Evolutionary conservation across 2,797 vertebrate species (phyloP).

Genomic region (Scarus forsteni): DNA sequence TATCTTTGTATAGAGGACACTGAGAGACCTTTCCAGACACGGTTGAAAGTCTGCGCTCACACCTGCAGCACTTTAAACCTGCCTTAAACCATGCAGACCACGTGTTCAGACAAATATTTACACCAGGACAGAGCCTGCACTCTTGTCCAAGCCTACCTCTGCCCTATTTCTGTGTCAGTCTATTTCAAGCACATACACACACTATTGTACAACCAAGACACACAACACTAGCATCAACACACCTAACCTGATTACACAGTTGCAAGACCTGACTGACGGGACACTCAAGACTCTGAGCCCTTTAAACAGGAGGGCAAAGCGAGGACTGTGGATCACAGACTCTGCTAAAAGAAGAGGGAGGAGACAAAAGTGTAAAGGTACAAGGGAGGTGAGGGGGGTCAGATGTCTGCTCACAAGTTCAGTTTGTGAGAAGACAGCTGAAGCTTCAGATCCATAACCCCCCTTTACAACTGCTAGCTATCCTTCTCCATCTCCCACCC

Average conservation of each 20-base stretch:
- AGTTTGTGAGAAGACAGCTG: constrained; percentile 83
- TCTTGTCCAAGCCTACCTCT: constrained; percentile 25
- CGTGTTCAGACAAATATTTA: constrained; percentile 78
- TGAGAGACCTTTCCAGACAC: no score
- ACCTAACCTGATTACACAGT: constrained; percentile 60
- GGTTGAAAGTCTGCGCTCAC: constrained; percentile 12
- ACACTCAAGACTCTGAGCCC: constrained; percentile 43
- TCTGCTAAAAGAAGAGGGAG: constrained; percentile 55
- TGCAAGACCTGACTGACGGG: constrained; percentile 69
- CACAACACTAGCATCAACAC: constrained; percentile 60
- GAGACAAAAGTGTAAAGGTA: constrained; percentile 52
- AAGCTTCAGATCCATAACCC: constrained; percentile 78
- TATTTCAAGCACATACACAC: constrained; percentile 27
- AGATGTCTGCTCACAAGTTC: constrained; percentile 35
- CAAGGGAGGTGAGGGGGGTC: constrained; percentile 50
- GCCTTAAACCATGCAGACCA: constrained; percentile 55
- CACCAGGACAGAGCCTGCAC: constrained; percentile 44
- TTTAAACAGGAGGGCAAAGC: constrained; percentile 68
- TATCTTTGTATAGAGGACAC: no score
- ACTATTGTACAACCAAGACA: constrained; percentile 35
- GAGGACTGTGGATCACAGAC: constrained; percentile 66
- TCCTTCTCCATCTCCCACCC: constrained; percentile 51
- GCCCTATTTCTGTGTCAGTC: constrained; percentile 18
- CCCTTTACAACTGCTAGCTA: constrained; percentile 45
- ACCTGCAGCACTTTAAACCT: constrained; percentile 50